A percentile compares a stretch with the other conserved stretches of the same genome.
These are phyloP conservation scores for Neoniphon sammara DNA, from an alignment of 2,797 vertebrate species.

Conservation along the genomic window DNA sequence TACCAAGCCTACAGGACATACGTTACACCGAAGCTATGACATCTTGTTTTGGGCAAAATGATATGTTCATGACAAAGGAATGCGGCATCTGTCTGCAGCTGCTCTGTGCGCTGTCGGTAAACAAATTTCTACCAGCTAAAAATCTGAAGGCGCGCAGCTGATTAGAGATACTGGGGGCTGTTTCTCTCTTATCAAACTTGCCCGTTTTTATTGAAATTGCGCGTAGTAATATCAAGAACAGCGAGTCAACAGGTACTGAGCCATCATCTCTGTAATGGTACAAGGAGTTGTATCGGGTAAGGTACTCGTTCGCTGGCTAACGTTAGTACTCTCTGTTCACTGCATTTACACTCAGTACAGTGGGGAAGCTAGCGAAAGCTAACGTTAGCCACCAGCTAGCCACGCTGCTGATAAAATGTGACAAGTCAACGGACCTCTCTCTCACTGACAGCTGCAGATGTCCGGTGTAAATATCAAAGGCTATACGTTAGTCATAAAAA, in stretches of 20 bases:
- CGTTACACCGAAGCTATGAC: background rate
- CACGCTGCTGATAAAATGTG: conserved; percentile 56
- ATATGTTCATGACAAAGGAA: conserved; percentile 12
- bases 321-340: conserved; percentile 1
- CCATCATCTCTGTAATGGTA: conserved; percentile 1
- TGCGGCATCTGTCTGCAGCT: conserved; percentile 40
- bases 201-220: background rate
- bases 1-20: conserved; percentile 7
- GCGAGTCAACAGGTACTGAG: background rate
- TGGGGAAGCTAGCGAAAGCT: conserved; percentile 48
- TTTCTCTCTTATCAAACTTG: conserved; percentile 1
- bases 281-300: background rate
- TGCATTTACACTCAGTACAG: conserved; percentile 1
- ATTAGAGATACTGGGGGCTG: background rate
- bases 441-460: conserved; percentile 31
- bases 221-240: rapidly evolving
- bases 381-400: conserved; percentile 63
- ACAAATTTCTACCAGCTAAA: conserved; percentile 22
- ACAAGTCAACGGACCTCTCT: conserved; percentile 52
- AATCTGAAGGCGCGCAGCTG: conserved; percentile 20
- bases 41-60: too few species aligned
- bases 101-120: conserved; percentile 3
- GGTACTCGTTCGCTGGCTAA: background rate
- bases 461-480: background rate
- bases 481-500: background rate